Percentiles rank a stretch among this genome's conserved stretches.
Conservation (phyloP, 2,797 vertebrate genomes). For the Mionectes olivaceus region DNA sequence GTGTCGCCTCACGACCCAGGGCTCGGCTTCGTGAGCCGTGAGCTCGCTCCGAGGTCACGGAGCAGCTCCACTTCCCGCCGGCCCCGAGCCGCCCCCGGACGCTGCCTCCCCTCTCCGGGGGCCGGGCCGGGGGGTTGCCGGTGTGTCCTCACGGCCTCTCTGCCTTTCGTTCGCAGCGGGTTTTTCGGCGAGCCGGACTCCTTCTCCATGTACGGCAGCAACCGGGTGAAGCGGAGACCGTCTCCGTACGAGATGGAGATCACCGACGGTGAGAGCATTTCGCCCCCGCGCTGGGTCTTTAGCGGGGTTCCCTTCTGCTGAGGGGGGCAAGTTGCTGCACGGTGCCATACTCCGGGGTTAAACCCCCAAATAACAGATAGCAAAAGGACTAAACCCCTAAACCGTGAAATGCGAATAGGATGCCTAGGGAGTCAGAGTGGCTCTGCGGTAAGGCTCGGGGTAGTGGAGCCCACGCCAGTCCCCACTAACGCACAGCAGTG, state of each 20-base stretch:
- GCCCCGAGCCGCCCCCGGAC: neutral
- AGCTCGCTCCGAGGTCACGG: neutral
- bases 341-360: neutral
- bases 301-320: neutral
- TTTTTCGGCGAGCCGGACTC: constrained; percentile 92
- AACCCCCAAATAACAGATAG: neutral
- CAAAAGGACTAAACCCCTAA: neutral
- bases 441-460: neutral
- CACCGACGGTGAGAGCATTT: constrained; percentile 85
- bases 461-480: accelerated
- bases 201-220: constrained; percentile 92
- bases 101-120: neutral
- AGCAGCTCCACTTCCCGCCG: neutral
- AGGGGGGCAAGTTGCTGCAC: neutral
- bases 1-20: neutral
- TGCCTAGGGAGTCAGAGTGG: neutral
- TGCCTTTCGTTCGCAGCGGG: constrained; percentile 78
- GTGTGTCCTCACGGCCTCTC: neutral
- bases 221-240: constrained; percentile 91
- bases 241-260: constrained; percentile 95
- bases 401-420: accelerated
- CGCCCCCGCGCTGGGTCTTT: neutral
- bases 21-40: neutral
- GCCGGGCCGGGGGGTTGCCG: neutral
- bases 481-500: neutral